These are phyloP conservation scores for Chrysogorgia sp. DNA, from an alignment of 92 coral and sea anemone genomes.

Conservation along the genomic window DNA sequence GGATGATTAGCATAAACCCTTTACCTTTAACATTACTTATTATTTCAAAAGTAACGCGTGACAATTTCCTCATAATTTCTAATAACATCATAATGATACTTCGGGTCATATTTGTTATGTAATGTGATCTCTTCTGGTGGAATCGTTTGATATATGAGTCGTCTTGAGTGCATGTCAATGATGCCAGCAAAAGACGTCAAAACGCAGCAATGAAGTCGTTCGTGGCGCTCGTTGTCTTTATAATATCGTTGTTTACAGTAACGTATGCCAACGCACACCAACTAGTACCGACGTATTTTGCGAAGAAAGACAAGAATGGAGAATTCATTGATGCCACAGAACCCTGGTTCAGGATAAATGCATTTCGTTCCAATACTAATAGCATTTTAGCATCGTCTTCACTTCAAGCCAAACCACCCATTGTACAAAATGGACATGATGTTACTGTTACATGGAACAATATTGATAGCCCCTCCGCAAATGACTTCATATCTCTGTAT, in stretches of 20 bases:
- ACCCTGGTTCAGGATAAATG: constrained; percentile 1
- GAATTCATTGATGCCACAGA: constrained; percentile 16
- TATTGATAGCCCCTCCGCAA: constrained; percentile 50
- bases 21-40: too few species aligned
- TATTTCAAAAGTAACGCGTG: too few species aligned
- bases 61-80: too few species aligned
- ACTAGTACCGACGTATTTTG: constrained; percentile 24
- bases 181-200: too few species aligned
- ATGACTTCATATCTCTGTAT: constrained; percentile 74
- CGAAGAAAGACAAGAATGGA: constrained; percentile 20
- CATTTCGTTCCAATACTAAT: neutral
- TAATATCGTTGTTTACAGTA: neutral
- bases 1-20: too few species aligned
- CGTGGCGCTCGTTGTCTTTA: neutral
- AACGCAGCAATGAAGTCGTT: too few species aligned
- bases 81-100: too few species aligned
- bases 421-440: constrained; percentile 71
- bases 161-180: too few species aligned
- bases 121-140: too few species aligned
- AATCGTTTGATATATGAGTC: too few species aligned
- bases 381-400: neutral
- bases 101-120: too few species aligned
- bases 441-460: constrained; percentile 84
- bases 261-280: neutral
- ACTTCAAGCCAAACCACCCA: constrained; percentile 58